Base-by-base conservation (phyloP, 1,140 invertebrate genomes). In the Anastrepha ludens region DNA sequence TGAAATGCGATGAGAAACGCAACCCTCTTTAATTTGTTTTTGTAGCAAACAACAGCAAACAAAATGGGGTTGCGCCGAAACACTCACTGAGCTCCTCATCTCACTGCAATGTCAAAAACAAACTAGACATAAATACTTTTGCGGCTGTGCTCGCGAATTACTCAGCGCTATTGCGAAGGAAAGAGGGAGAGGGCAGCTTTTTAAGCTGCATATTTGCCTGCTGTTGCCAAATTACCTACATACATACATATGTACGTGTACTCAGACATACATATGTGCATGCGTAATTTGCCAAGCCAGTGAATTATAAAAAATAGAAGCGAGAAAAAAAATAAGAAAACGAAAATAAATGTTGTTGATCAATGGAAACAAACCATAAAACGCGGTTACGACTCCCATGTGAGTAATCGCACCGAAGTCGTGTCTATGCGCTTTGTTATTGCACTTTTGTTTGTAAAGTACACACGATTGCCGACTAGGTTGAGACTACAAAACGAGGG, bases 281-380 rank as follows among this genome's bases (percentile, higher is more conserved):
- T 55, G 11, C 6, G 29, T 41, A 74, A 74, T 74, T 81, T 81
- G 74, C 47, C 50, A 55, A 58, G 50, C 55, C n/a, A 50, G 47
- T 41, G 15, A 15, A 15, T 17, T 62, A 55, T 81, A 81, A 81
- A 87, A 81, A 87, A 55, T 5, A 81, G 20, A n/a, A 41, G 5
- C 9, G 47, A 50, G 20, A 44, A 87, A 87, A 87, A 41, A 87
- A 67, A 67, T 6, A 65, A 55, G 13, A 41, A 20, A 81, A 17
- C 50, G 59, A 62, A 47, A 78, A 87, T 74, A 78, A 81, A 55
- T 55, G 47, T 41, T 20, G 74, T 87, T 85, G 88, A 88, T 85
- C 86, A 87, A 87, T 87, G 86, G 87, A 88, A 88, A 88, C 87
- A 87, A 88, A 88, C 88, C 88, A 88, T 88, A 88, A 88, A 88